Percentiles rank a stretch among this genome's conserved stretches.
Evolutionary conservation across 2,113 vertebrate species (phyloP).

Genomic region (Anolis sagrei): DNA sequence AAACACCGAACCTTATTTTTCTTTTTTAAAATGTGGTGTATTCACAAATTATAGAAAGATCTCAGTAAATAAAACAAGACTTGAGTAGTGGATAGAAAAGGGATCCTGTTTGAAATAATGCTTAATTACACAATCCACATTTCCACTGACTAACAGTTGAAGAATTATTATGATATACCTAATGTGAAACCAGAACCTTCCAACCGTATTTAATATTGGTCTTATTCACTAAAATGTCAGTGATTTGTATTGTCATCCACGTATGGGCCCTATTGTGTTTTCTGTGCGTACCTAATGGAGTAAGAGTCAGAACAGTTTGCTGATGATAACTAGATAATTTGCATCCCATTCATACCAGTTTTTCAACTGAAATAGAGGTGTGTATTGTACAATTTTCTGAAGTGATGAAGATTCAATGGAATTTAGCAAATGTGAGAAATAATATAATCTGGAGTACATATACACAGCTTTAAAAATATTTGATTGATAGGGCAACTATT

Average conservation of each 20-base stretch:
- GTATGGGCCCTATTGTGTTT: constrained; percentile 18
- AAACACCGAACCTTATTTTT: not conserved
- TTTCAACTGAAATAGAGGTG: not conserved
- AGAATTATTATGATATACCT: not conserved
- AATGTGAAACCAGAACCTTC: not conserved
- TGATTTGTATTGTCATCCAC: not conserved
- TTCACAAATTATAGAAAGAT: not conserved
- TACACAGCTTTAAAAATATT: not conserved
- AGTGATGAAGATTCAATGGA: not conserved
- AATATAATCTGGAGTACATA: not conserved
- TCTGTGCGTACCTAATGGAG: not conserved
- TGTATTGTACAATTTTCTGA: not conserved
- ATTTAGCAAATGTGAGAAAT: not conserved
- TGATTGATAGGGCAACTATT: constrained; percentile 24
- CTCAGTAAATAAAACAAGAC: not conserved
- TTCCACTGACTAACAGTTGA: not conserved
- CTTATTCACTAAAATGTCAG: not conserved
- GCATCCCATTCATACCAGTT: not conserved
- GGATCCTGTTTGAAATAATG: not conserved
- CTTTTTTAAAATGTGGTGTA: constrained; percentile 20
- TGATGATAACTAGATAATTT: constrained; percentile 29
- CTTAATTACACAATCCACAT: not conserved
- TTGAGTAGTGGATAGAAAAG: not conserved
- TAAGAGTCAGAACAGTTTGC: constrained; percentile 16
- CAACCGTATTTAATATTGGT: not conserved